These are phyloP conservation scores for Cassiopea andromeda DNA, from an alignment of 30 jellyfish, hydroid and myxozoan genomes.

Conservation along the genomic window DNA sequence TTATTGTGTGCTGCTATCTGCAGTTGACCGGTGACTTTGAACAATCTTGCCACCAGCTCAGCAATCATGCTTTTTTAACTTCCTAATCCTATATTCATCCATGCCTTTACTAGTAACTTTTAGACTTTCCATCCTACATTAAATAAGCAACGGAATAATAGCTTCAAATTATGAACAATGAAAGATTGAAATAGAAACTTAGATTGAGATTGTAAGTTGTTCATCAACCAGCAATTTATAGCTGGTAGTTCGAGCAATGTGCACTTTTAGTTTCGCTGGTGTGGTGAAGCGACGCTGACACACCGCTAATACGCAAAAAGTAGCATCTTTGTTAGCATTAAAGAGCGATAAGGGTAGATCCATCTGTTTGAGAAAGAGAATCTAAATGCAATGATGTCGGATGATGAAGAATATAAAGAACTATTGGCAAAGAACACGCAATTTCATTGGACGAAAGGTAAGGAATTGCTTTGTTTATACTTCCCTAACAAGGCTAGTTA, in stretches of 20 bases:
- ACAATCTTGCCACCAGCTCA: slow-evolving; percentile 3
- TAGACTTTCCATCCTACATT: background rate
- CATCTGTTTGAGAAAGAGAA: background rate
- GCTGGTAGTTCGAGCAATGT: background rate
- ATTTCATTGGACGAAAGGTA: too few relatives aligned
- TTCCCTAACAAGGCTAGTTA: too few relatives aligned
- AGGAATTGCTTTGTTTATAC: too few relatives aligned
- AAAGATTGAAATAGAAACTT: background rate
- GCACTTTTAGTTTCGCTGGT: background rate
- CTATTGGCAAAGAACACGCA: slow-evolving; percentile 11
- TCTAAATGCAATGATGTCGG: background rate
- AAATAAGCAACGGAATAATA: background rate
- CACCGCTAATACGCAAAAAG: too few relatives aligned
- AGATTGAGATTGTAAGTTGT: background rate
- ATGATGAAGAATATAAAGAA: slow-evolving; percentile 30
- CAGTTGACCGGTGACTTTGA: background rate
- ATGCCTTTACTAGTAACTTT: background rate
- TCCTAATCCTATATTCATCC: background rate
- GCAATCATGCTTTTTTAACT: background rate
- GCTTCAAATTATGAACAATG: background rate
- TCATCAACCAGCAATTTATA: background rate
- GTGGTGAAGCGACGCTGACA: too few relatives aligned
- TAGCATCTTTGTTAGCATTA: background rate
- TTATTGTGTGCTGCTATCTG: background rate
- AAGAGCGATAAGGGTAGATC: background rate